Base-by-base conservation (phyloP, 2,113 vertebrate species). In the Rhagologus leucostigma region DNA sequence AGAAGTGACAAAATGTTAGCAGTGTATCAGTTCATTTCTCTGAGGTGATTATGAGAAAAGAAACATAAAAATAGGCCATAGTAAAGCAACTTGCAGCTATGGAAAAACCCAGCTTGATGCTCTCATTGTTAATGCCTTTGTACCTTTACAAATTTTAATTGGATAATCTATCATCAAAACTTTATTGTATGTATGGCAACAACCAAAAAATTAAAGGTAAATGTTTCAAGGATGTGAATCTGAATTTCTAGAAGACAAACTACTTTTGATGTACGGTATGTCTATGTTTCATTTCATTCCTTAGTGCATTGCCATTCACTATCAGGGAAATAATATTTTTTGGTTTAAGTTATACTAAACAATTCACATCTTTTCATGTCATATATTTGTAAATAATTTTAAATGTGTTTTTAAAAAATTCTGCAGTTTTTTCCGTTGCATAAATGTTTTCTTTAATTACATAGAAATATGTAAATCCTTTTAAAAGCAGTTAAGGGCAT, bases 1-100 rank as follows among this genome's bases (percentile, higher is more conserved):
- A 63, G 26, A 83, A 84, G 41, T 87, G 74, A 87, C 55, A 96
- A 67, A 96, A 92, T 5, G n/a, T 96, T 89, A 91, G 32, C 24
- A 22, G 55, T 65, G 37, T 39, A 44, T 68, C 44, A n/a, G 59
- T 91, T 95, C 14, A 57, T 73, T 90, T 74, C 17, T 94, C 70
- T 86, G 83, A 93, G 68, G 19, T 75, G 57, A 91, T 83, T 73
- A 90, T 88, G 13, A 71, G 65, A 79, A 88, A 96, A 93, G 39
- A 91, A 83, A 87, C 56, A 47, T 7, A 67, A 67, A 84, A 68
- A 19, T 64, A 44, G 24, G 53, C 52, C 27, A 33, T 13, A 81
- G 30, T 53, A 81, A 86, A 80, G 46, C 39, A 77, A 78, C 30
- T 59, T 62, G 46, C 16, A 74, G 46, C 26, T 79, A 41, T 18